Conservation (phyloP, 2,113 vertebrate species). For the Miniopterus natalensis region DNA sequence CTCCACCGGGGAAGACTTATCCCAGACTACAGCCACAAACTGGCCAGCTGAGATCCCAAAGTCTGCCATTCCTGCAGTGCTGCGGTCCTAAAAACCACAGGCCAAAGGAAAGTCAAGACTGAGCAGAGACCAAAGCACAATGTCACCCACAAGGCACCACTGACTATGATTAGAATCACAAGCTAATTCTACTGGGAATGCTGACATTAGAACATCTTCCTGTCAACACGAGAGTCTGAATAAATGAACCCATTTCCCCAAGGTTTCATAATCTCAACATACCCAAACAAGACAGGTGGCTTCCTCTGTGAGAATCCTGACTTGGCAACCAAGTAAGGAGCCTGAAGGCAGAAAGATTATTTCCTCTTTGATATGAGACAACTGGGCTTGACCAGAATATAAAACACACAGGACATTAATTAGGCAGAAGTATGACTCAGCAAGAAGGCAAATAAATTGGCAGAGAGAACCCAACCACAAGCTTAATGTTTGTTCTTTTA, state of each 20-base stretch:
- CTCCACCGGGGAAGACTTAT: slow-evolving; percentile 82
- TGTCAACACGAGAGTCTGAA: not conserved
- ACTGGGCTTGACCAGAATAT: not conserved
- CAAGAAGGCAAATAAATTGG: slow-evolving; percentile 35
- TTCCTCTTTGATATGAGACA: slow-evolving; percentile 38
- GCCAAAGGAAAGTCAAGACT: not conserved
- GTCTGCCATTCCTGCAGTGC: slow-evolving; percentile 87
- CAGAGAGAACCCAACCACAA: slow-evolving; percentile 15
- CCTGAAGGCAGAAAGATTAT: slow-evolving; percentile 9
- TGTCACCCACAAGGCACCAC: not conserved
- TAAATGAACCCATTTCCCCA: not conserved
- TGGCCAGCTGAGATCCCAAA: slow-evolving; percentile 90
- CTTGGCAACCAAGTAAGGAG: not conserved
- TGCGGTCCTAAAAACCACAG: slow-evolving; percentile 26
- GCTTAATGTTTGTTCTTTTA: not conserved
- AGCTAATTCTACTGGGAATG: not conserved
- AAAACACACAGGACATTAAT: slow-evolving; percentile 60
- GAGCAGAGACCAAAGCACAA: not conserved
- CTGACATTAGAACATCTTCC: not conserved
- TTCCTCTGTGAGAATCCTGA: not conserved
- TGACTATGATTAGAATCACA: not conserved
- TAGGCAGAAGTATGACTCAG: slow-evolving; percentile 57
- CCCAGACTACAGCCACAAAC: slow-evolving; percentile 92
- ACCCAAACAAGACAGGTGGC: not conserved
- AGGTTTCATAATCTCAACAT: slow-evolving; percentile 11